A percentile compares a stretch with the other conserved stretches of the same genome.
These are phyloP conservation scores for Ethmia dodecea DNA, from an alignment of 2,888 invertebrate genomes.

Conservation along the genomic window DNA sequence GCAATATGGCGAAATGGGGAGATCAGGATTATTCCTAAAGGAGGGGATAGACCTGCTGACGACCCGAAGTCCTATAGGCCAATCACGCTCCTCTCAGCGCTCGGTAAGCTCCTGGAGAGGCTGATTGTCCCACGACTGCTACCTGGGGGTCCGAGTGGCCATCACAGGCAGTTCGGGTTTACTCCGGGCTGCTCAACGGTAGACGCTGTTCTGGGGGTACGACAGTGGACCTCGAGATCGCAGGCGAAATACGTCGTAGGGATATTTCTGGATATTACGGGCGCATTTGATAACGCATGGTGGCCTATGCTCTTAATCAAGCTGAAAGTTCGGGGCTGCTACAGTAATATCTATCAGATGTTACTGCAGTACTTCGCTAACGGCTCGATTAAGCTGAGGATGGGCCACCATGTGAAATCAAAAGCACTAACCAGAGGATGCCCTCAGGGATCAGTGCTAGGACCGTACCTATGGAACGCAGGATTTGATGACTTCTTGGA, in stretches of 20 bases:
- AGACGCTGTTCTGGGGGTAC: background rate
- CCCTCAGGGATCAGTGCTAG: conserved; percentile 23
- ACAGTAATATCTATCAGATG: conserved; percentile 25
- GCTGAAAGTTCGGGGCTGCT: conserved; percentile 20
- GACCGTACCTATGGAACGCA: conserved; percentile 21
- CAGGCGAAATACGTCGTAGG: conserved; percentile 21
- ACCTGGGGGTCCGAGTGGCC: background rate
- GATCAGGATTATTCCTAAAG: background rate
- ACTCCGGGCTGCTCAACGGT: background rate
- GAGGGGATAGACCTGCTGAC: background rate
- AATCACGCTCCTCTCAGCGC: background rate
- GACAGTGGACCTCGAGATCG: background rate
- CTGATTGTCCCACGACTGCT: background rate
- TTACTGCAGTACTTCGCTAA: conserved; percentile 22
- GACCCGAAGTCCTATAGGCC: background rate
- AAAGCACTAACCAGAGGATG: conserved; percentile 22
- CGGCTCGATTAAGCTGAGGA: conserved; percentile 17
- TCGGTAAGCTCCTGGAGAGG: background rate
- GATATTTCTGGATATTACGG: conserved; percentile 27
- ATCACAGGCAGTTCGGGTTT: conserved; percentile 1
- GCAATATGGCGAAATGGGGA: background rate
- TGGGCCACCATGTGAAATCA: conserved; percentile 14
- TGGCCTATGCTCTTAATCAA: conserved; percentile 18
- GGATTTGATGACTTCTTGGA: conserved; percentile 23
- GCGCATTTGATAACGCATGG: conserved; percentile 12